phyloP scores from a whole-genome alignment of 2,888 invertebrate genomes.

The Rhamphomyia laevipes region DNA sequence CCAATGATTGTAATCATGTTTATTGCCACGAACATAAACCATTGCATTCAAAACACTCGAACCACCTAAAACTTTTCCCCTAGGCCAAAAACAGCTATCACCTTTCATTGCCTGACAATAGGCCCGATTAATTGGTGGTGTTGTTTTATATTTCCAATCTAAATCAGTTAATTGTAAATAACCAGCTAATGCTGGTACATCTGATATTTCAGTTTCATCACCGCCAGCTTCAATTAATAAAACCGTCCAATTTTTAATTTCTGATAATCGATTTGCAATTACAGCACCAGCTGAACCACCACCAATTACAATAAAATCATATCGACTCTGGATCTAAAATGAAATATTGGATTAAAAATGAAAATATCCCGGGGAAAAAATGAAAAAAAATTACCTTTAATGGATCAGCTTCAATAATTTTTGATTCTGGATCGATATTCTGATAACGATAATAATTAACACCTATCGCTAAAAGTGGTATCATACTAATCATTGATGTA shows the following conservation, averaged over 20 bases:
- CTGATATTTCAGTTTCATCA: slow-evolving; percentile 80
- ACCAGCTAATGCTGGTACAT: slow-evolving; percentile 73
- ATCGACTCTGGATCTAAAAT: slow-evolving; percentile 57
- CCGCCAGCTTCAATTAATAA: slow-evolving; percentile 76
- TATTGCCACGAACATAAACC: slow-evolving; percentile 83
- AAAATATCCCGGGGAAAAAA: not conserved
- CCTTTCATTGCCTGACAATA: slow-evolving; percentile 81
- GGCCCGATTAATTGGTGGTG: slow-evolving; percentile 61
- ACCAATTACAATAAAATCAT: slow-evolving; percentile 79
- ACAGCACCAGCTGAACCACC: slow-evolving; percentile 86
- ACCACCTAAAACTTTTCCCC: slow-evolving; percentile 85
- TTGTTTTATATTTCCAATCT: slow-evolving; percentile 88
- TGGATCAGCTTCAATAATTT: slow-evolving; percentile 49
- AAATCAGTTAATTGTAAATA: slow-evolving; percentile 75
- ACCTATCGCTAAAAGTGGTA: slow-evolving; percentile 71
- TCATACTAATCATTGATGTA: slow-evolving; percentile 58
- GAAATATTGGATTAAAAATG: not conserved
- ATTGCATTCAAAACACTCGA: slow-evolving; percentile 81
- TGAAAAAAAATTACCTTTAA: slow-evolving; percentile 48
- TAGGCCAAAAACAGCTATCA: slow-evolving; percentile 80
- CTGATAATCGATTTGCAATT: slow-evolving; percentile 71
- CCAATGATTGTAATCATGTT: slow-evolving; percentile 80
- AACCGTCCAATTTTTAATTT: slow-evolving; percentile 70
- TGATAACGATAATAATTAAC: slow-evolving; percentile 71
- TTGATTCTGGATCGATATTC: slow-evolving; percentile 70